phyloP scores from a whole-genome alignment of 1,140 invertebrate species.

The Zaprionus taronus region DNA sequence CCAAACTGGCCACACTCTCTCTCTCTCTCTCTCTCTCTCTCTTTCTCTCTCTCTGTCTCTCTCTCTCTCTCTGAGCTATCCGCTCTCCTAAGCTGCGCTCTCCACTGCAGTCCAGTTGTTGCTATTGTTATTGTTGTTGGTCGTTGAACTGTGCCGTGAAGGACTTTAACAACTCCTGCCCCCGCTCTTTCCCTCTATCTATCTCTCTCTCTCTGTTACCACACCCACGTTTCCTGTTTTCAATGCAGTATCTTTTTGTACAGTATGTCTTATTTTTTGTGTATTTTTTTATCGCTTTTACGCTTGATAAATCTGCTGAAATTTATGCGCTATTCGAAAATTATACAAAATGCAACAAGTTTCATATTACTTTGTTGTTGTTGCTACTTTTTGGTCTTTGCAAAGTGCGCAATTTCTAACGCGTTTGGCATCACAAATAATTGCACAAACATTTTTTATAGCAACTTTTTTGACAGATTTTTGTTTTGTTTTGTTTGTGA shows the following conservation, averaged over 20 bases:
- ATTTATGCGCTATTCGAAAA: conserved; percentile 54
- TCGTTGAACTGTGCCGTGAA: conserved; percentile 43
- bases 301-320: conserved; percentile 34
- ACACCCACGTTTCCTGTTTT: conserved; percentile 46
- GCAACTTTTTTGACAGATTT: neutral
- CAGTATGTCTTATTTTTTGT: neutral
- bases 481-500: neutral
- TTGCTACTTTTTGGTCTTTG: conserved; percentile 15
- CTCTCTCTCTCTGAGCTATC: neutral
- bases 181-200: neutral
- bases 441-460: conserved; percentile 26
- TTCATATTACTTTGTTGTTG: conserved; percentile 31
- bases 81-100: neutral
- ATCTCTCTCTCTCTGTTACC: neutral
- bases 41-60: neutral
- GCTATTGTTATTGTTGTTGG: conserved; percentile 34
- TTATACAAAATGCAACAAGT: conserved; percentile 64
- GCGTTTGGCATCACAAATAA: conserved; percentile 51
- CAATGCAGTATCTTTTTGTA: neutral
- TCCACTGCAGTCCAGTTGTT: conserved; percentile 23
- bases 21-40: neutral
- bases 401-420: conserved; percentile 62
- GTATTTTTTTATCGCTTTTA: conserved; percentile 14
- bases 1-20: neutral
- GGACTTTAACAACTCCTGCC: conserved; percentile 19